Percentiles rank a stretch among this genome's conserved stretches.
phyloP scores from a whole-genome alignment of 2,113 vertebrate genomes.

The Loxodonta africana region DNA sequence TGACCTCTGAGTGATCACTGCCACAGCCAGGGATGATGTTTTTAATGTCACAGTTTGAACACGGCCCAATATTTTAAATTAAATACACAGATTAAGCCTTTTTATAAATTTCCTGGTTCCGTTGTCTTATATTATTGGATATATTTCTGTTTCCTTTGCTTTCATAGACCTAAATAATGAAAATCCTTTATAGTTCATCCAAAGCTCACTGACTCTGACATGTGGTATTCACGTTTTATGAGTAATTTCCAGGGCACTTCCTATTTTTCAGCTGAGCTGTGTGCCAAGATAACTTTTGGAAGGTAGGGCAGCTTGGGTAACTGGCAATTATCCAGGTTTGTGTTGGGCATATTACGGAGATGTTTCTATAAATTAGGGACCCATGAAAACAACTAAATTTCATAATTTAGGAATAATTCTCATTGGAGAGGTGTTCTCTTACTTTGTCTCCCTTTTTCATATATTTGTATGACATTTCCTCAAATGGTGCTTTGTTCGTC shows the following conservation, averaged over 20 bases:
- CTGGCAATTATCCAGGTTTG: conserved; percentile 74
- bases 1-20: conserved; percentile 50
- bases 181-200: conserved; percentile 85
- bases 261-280: conserved; percentile 74
- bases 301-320: conserved; percentile 60
- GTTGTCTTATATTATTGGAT: conserved; percentile 71
- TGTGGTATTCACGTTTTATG: conserved; percentile 82
- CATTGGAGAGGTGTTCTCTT: conserved; percentile 48
- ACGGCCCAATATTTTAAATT: conserved; percentile 79
- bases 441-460: conserved; percentile 76
- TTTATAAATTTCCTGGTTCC: conserved; percentile 77
- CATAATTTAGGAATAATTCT: conserved; percentile 76
- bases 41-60: conserved; percentile 73
- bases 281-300: conserved; percentile 78
- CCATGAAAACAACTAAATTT: conserved; percentile 80
- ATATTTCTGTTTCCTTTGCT: conserved; percentile 81
- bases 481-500: conserved; percentile 82
- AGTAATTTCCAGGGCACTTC: conserved; percentile 84
- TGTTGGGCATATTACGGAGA: conserved; percentile 5
- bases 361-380: conserved; percentile 68
- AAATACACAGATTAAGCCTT: conserved; percentile 72
- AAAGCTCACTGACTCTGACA: conserved; percentile 79
- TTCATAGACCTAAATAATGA: conserved; percentile 83
- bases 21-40: conserved; percentile 15
- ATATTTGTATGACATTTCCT: conserved; percentile 82